Evolutionary conservation across 2,113 vertebrate genomes (phyloP), one percentile per base, ranked within the genome.

Genomic region (Fregata magnificens): DNA sequence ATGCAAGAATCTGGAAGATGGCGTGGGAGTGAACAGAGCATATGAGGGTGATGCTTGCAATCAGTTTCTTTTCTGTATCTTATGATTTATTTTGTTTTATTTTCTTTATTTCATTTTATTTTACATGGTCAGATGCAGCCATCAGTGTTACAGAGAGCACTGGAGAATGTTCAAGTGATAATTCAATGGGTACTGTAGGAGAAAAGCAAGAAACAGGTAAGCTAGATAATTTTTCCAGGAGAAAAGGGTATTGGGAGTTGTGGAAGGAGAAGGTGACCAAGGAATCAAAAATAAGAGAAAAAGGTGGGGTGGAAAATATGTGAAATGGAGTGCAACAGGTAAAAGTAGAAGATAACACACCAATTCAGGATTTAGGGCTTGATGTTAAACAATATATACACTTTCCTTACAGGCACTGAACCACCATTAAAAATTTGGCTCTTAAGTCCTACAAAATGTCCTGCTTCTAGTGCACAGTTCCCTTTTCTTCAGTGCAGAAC

Each of bases 1-100:
- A 69, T 12, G 9, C 2, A 40, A 58, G 45, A 15, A n/a, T 73
- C 28, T 42, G 18, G 12, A 91, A n/a, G 0, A 0, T 5, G 5
- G 1, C 1, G 1, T 49, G 22, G 53, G 5, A 74, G 2, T 10
- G 8, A 71, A 58, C 7, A n/a, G 7, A 90, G 3, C 10, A 13
- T 6, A 32, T 7, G 14, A 4, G 11, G 2, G 7, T 67, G 32
- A 70, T 15, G 10, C 3, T 88, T 86, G 22, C 16, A 49, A 34
- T 13, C 5, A 52, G 40, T 1, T 55, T 40, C 5, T 45, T 71
- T 67, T 5, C 9, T 79, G 0, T 9, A 19, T 11, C 1, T 55
- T 53, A 31, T 4, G 2, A 6, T 15, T 58, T 5, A 15, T 69
- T 53, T 82, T 26, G 2, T 14, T 20, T 62, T 47, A 20, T 24